Conservation (phyloP, 2,888 invertebrate species). For the Cheilosia variabilis region DNA sequence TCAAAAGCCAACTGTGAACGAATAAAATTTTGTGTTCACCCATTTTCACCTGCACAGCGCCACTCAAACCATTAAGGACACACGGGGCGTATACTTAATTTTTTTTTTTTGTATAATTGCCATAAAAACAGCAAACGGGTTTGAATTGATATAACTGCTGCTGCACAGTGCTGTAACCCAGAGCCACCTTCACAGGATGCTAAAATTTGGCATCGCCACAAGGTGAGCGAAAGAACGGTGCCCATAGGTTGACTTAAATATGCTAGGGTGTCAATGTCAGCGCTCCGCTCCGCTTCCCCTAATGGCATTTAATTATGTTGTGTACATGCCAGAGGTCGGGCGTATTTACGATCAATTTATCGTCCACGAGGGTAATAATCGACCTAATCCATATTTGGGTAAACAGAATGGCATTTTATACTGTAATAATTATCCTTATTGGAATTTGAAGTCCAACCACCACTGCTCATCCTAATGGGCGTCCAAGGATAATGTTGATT, state of each 20-base stretch:
- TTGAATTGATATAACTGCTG: constrained; percentile 43
- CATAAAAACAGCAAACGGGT: constrained; percentile 44
- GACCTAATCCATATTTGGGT: constrained; percentile 66
- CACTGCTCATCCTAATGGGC: constrained; percentile 30
- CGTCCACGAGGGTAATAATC: constrained; percentile 42
- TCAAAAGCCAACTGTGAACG: constrained; percentile 5
- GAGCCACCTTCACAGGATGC: not conserved
- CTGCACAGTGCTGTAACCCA: not conserved
- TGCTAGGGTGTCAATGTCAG: constrained; percentile 14
- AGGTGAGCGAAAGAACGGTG: not conserved
- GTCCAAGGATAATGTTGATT: constrained; percentile 20
- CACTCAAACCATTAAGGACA: constrained; percentile 27
- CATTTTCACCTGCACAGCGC: constrained; percentile 12
- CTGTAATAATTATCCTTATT: constrained; percentile 64
- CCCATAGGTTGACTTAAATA: constrained; percentile 1
- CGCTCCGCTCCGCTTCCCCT: not conserved
- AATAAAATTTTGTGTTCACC: not conserved
- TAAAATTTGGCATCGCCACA: constrained; percentile 44
- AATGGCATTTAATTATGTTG: constrained; percentile 51
- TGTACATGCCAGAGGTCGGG: constrained; percentile 45
- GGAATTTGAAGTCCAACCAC: constrained; percentile 13
- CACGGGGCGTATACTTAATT: not conserved
- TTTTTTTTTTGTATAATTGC: constrained; percentile 37
- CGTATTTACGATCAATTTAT: constrained; percentile 68
- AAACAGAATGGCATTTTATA: constrained; percentile 52